A percentile compares a stretch with the other conserved stretches of the same genome.
These are phyloP conservation scores for Temnothorax longispinosus DNA, from an alignment of 1,140 invertebrate species.

Conservation along the genomic window DNA sequence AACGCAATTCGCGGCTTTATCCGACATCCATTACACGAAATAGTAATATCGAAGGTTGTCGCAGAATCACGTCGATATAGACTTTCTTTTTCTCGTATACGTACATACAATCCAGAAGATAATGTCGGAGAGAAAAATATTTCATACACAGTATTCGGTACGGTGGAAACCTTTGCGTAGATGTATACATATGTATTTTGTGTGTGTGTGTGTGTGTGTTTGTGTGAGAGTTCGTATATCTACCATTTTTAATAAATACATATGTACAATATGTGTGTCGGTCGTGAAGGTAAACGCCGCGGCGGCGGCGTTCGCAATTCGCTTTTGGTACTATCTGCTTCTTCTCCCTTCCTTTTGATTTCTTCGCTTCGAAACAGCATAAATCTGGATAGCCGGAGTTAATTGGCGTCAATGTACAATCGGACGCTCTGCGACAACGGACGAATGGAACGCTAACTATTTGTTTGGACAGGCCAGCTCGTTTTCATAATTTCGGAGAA, in stretches of 20 bases:
- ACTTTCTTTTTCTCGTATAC: neutral
- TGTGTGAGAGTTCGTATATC: constrained; percentile 37
- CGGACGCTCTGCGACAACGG: constrained; percentile 54
- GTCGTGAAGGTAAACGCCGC: constrained; percentile 52
- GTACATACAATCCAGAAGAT: neutral
- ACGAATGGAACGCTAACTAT: constrained; percentile 51
- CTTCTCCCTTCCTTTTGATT: constrained; percentile 64
- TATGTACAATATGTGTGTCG: constrained; percentile 64
- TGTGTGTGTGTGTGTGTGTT: neutral
- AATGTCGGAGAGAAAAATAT: constrained; percentile 51
- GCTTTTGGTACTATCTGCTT: constrained; percentile 47
- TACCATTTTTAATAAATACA: constrained; percentile 66
- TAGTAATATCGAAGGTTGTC: neutral
- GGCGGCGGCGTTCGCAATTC: constrained; percentile 53
- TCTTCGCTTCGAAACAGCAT: constrained; percentile 32
- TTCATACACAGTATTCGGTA: constrained; percentile 42
- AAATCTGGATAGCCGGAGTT: neutral
- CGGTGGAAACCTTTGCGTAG: constrained; percentile 58
- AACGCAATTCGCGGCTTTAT: neutral
- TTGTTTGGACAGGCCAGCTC: constrained; percentile 44
- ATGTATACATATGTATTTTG: constrained; percentile 27
- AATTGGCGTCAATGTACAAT: constrained; percentile 48
- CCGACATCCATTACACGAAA: constrained; percentile 3
- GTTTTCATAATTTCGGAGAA: constrained; percentile 43
- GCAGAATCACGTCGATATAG: neutral